Conservation (phyloP, 2,113 vertebrate species). For the Chionodraco myersi region DNA sequence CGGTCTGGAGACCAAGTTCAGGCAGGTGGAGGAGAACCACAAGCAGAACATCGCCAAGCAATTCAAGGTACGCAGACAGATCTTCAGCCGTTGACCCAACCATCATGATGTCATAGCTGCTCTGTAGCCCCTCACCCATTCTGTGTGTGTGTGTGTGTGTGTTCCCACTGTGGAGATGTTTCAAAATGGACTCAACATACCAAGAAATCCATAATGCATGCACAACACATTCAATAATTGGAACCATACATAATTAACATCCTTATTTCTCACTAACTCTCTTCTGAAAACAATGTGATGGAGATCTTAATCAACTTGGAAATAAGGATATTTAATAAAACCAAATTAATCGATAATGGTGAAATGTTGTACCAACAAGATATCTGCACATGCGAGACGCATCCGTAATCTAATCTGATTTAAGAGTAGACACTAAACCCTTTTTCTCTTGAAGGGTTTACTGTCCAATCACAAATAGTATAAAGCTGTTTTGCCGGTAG, state of each 20-base stretch:
- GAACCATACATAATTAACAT: constrained; percentile 10
- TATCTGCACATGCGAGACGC: constrained; percentile 14
- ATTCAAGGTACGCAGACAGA: constrained; percentile 90
- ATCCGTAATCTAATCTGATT: neutral
- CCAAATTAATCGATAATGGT: neutral
- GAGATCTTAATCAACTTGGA: neutral
- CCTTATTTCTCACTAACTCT: constrained; percentile 11
- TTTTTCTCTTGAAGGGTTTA: neutral
- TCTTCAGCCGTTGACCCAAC: constrained; percentile 19
- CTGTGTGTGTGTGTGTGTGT: constrained; percentile 52
- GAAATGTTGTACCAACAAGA: neutral
- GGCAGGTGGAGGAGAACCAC: constrained; percentile 97
- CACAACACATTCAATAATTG: constrained; percentile 3
- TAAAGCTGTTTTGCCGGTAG: neutral
- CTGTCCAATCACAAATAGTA: neutral
- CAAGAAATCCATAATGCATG: constrained; percentile 34
- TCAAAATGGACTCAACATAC: constrained; percentile 1
- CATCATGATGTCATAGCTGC: constrained; percentile 49
- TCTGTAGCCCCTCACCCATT: constrained; percentile 33
- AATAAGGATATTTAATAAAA: neutral
- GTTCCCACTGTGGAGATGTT: constrained; percentile 25
- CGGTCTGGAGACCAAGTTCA: constrained; percentile 97
- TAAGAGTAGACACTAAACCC: neutral
- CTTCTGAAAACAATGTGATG: neutral
- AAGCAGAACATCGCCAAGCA: constrained; percentile 98